Conservation (phyloP, 2,888 invertebrate species). For the Coelogynopora nodosa region DNA sequence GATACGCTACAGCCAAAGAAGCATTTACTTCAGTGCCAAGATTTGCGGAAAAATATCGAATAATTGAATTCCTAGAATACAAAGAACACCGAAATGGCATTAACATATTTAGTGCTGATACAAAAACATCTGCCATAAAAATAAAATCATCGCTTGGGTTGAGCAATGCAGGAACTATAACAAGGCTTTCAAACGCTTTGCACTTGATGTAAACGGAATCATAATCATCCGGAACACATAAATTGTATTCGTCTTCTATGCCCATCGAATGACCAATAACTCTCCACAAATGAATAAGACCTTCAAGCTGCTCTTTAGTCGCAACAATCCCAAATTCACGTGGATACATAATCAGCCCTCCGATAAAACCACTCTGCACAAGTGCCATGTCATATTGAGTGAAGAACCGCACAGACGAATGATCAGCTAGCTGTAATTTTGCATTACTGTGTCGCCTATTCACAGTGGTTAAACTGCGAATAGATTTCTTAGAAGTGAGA, state of each 20-base stretch:
- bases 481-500: background rate
- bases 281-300: conserved; percentile 78
- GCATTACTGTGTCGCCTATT: background rate
- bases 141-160: conserved; percentile 59
- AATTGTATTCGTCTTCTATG: conserved; percentile 68
- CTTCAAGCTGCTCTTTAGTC: conserved; percentile 69
- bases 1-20: background rate
- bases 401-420: background rate
- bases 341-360: conserved; percentile 68
- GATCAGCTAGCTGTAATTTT: background rate
- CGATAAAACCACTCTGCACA: conserved; percentile 82
- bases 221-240: conserved; percentile 50
- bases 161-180: background rate
- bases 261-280: conserved; percentile 77
- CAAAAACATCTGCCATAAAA: background rate
- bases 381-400: conserved; percentile 78
- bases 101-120: background rate
- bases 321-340: conserved; percentile 69
- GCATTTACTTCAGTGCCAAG: background rate
- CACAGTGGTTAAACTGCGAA: background rate
- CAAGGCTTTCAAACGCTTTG: background rate
- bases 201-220: background rate
- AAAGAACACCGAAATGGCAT: background rate
- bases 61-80: background rate
- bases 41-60: background rate